Conservation (phyloP, 92 coral and sea anemone genomes). For the Parazoanthus darwini region DNA sequence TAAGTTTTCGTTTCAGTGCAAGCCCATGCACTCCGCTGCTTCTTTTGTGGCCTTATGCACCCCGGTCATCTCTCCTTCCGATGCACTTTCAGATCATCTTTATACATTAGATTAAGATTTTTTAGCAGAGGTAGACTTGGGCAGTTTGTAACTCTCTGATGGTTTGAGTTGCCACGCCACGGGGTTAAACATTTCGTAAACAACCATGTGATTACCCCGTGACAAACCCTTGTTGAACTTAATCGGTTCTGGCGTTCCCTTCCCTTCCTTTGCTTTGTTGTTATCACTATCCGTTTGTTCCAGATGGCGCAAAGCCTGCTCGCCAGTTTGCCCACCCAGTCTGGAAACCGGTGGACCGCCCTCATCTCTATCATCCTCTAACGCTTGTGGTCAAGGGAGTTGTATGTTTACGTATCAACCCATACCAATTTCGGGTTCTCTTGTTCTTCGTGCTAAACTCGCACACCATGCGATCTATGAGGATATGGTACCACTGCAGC, state of each 20-base stretch:
- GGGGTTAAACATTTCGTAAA: conserved; percentile 2
- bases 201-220: conserved; percentile 49
- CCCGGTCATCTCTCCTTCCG: background rate
- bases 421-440: conserved; percentile 62
- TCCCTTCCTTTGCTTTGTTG: conserved; percentile 48
- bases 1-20: no score
- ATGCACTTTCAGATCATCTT: background rate
- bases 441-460: conserved; percentile 41
- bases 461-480: conserved; percentile 69
- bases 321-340: conserved; percentile 52
- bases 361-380: conserved; percentile 47
- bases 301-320: conserved; percentile 43
- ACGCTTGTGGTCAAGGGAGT: conserved; percentile 33
- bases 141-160: background rate
- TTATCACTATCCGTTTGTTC: conserved; percentile 51
- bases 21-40: no score
- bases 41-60: no score
- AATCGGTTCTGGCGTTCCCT: conserved; percentile 40
- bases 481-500: conserved; percentile 59
- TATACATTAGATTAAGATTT: background rate
- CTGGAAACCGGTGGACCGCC: conserved; percentile 51
- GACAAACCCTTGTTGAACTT: background rate
- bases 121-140: background rate
- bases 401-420: conserved; percentile 55
- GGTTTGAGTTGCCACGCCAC: conserved; percentile 1